These are phyloP conservation scores for Aurelia aurita DNA, from an alignment of 30 jellyfish, hydroid and myxozoan species.

Conservation along the genomic window DNA sequence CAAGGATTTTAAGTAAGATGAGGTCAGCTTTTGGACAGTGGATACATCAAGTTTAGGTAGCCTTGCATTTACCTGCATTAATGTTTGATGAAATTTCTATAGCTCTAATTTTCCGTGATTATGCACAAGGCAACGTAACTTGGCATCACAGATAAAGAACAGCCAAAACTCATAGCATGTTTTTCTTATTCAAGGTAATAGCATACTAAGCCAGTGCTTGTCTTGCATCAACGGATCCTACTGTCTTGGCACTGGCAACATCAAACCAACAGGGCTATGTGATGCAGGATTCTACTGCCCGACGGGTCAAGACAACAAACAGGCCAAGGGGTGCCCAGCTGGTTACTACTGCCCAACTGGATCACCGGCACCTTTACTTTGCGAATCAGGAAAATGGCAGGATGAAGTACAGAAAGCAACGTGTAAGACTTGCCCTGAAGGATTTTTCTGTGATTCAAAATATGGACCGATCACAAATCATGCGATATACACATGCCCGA, in stretches of 20 bases:
- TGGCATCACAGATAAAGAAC: too few species aligned
- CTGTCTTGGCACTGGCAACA: conserved; percentile 85
- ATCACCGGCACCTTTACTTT: conserved; percentile 76
- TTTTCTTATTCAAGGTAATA: conserved; percentile 64
- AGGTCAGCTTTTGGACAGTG: too few species aligned
- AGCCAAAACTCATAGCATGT: too few species aligned
- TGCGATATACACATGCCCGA: conserved; percentile 82
- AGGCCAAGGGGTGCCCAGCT: conserved; percentile 69
- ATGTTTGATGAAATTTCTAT: too few species aligned
- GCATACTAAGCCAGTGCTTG: conserved; percentile 62
- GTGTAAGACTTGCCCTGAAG: conserved; percentile 86
- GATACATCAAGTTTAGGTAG: too few species aligned
- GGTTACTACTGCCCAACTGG: conserved; percentile 91
- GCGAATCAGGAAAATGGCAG: conserved; percentile 92
- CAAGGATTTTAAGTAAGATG: too few species aligned
- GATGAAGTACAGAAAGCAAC: conserved; percentile 43
- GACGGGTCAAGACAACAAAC: conserved; percentile 77
- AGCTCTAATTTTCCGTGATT: too few species aligned
- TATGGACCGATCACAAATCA: conserved; percentile 76
- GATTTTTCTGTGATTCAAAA: conserved; percentile 82
- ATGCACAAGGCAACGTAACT: too few species aligned
- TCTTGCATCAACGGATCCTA: conserved; percentile 81
- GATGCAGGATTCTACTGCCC: conserved; percentile 94
- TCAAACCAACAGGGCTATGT: conserved; percentile 88
- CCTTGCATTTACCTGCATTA: too few species aligned